phyloP scores from a whole-genome alignment of 2,888 invertebrate species.

The Meliscaeva auricollis region DNA sequence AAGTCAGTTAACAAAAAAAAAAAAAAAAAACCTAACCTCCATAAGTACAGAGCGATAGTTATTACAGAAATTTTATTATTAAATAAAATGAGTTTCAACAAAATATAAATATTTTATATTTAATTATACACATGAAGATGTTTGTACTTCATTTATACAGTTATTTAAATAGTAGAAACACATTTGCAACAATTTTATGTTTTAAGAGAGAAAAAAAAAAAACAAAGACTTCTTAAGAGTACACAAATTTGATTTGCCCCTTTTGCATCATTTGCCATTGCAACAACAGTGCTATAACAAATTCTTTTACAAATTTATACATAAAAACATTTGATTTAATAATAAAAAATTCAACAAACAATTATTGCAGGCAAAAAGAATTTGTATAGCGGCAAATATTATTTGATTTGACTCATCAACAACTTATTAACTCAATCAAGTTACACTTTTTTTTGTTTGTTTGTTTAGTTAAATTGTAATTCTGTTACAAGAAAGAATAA shows the following conservation, averaged over 20 bases:
- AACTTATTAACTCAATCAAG: slow-evolving; percentile 42
- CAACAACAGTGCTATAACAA: slow-evolving; percentile 76
- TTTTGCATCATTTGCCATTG: no score
- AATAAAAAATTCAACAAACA: slow-evolving; percentile 48
- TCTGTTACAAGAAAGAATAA: slow-evolving; percentile 37
- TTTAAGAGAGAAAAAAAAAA: neutral
- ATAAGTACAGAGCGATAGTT: slow-evolving; percentile 58
- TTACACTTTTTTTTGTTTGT: slow-evolving; percentile 23
- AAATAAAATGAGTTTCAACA: slow-evolving; percentile 41
- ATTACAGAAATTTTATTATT: slow-evolving; percentile 58
- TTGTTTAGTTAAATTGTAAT: slow-evolving; percentile 38
- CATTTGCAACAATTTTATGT: slow-evolving; percentile 37
- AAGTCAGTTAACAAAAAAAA: slow-evolving; percentile 29
- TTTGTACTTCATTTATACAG: slow-evolving; percentile 47
- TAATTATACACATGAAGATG: slow-evolving; percentile 53
- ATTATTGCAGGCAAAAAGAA: slow-evolving; percentile 76
- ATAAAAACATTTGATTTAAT: slow-evolving; percentile 68
- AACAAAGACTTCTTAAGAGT: slow-evolving; percentile 29
- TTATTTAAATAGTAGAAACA: slow-evolving; percentile 30
- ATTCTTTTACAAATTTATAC: slow-evolving; percentile 79
- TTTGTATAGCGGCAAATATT: slow-evolving; percentile 77
- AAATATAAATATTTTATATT: slow-evolving; percentile 38
- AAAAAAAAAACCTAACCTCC: slow-evolving; percentile 9
- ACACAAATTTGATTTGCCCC: slow-evolving; percentile 53
- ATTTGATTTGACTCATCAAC: no score